phyloP scores from a whole-genome alignment of 2,888 invertebrate genomes.

The Deilephila porcellus region DNA sequence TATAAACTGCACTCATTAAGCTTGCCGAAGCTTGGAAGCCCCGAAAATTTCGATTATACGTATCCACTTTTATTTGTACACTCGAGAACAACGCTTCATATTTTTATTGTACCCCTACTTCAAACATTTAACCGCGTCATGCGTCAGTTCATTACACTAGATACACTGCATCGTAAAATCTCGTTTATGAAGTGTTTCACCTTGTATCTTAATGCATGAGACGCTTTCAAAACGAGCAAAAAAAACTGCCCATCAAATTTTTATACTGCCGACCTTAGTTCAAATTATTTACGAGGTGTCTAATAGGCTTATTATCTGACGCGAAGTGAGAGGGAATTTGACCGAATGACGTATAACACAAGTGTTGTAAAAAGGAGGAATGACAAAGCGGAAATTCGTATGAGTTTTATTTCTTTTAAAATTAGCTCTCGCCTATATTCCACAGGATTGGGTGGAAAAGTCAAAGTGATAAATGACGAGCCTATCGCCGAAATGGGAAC shows the following conservation, averaged over 20 bases:
- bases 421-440: too few species aligned
- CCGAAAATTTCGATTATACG: not conserved
- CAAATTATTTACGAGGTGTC: conserved; percentile 18
- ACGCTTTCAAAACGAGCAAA: conserved; percentile 46
- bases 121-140: conserved; percentile 12
- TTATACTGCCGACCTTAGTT: conserved; percentile 27
- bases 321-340: not conserved
- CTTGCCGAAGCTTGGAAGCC: not conserved
- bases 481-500: too few species aligned
- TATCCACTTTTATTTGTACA: not conserved
- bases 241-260: conserved; percentile 49
- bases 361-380: not conserved
- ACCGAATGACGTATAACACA: not conserved
- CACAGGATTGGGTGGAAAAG: too few species aligned
- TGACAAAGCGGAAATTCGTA: not conserved
- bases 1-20: not conserved
- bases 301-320: conserved; percentile 19
- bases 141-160: conserved; percentile 13
- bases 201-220: conserved; percentile 46
- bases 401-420: too few species aligned
- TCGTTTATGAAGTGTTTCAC: conserved; percentile 47
- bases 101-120: conserved; percentile 5
- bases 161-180: conserved; percentile 37
- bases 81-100: not conserved
- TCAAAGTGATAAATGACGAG: too few species aligned